These are phyloP conservation scores for Ametastegia equiseti DNA, from an alignment of 2,888 invertebrate species.

Conservation along the genomic window DNA sequence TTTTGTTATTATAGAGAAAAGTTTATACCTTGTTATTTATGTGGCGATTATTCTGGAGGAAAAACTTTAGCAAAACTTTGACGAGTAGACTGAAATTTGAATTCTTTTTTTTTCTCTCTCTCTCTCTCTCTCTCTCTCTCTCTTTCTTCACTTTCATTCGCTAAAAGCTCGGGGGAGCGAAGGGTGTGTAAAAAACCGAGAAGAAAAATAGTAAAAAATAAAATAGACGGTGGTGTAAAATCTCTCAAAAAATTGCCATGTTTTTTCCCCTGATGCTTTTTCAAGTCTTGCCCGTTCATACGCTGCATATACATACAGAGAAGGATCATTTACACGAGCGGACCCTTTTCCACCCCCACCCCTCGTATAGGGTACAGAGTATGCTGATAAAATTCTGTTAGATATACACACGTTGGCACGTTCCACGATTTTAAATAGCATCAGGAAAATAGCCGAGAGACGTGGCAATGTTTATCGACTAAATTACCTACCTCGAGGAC, in stretches of 20 bases:
- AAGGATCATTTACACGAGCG: too few species aligned
- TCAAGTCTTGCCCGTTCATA: too few species aligned
- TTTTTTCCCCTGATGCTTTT: too few species aligned
- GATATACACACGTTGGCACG: too few species aligned
- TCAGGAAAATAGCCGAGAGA: neutral
- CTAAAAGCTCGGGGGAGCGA: conserved; percentile 25
- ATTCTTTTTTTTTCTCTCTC: neutral
- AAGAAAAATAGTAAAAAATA: neutral
- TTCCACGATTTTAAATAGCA: neutral
- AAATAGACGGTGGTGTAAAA: too few species aligned
- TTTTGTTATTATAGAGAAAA: conserved; percentile 63
- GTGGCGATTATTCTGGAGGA: conserved; percentile 60
- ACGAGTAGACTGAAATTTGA: conserved; percentile 43
- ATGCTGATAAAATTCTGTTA: too few species aligned
- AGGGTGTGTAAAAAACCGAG: neutral
- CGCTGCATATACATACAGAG: too few species aligned
- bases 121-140: neutral
- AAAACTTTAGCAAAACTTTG: conserved; percentile 49
- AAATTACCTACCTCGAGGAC: conserved; percentile 20
- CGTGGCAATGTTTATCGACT: neutral
- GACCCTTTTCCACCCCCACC: too few species aligned
- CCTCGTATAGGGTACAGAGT: too few species aligned
- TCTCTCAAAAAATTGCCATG: too few species aligned
- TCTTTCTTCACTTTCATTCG: conserved; percentile 25
- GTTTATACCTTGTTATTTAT: conserved; percentile 63